A percentile compares a stretch with the other conserved stretches of the same genome.
These are phyloP conservation scores for Heteronetta atricapilla DNA, from an alignment of 2,113 vertebrate genomes.

Conservation along the genomic window DNA sequence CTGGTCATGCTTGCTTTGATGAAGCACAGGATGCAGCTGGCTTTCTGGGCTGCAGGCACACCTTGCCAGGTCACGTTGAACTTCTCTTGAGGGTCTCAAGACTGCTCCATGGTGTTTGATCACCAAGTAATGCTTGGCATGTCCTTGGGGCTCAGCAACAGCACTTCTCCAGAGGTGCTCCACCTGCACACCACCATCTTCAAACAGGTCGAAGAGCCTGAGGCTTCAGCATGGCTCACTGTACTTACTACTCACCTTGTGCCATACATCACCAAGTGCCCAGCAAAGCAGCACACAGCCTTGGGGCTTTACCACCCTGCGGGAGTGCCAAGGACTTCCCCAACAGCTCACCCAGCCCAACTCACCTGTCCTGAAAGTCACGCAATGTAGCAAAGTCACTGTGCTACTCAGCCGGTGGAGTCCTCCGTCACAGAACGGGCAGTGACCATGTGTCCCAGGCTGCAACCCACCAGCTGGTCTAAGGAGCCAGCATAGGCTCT, in stretches of 20 bases:
- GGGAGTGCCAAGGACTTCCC: rapidly evolving
- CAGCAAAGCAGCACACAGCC: not conserved
- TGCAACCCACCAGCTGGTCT: not conserved
- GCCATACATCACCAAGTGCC: not conserved
- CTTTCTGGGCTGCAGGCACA: too few species aligned
- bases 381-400: not conserved
- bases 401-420: not conserved
- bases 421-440: not conserved
- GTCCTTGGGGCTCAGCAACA: rapidly evolving
- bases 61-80: too few species aligned
- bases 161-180: not conserved
- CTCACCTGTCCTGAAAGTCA: not conserved
- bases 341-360: not conserved
- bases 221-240: not conserved
- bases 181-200: not conserved
- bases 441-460: not conserved
- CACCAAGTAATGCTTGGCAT: not conserved
- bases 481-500: not conserved
- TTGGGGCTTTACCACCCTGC: not conserved
- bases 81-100: not conserved
- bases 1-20: too few species aligned
- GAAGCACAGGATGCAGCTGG: too few species aligned
- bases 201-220: not conserved
- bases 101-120: not conserved
- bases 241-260: not conserved